Evolutionary conservation across 2,113 vertebrate species (phyloP), one percentile per base, ranked within the genome.

Genomic region (Onychorhynchus coronatus): DNA sequence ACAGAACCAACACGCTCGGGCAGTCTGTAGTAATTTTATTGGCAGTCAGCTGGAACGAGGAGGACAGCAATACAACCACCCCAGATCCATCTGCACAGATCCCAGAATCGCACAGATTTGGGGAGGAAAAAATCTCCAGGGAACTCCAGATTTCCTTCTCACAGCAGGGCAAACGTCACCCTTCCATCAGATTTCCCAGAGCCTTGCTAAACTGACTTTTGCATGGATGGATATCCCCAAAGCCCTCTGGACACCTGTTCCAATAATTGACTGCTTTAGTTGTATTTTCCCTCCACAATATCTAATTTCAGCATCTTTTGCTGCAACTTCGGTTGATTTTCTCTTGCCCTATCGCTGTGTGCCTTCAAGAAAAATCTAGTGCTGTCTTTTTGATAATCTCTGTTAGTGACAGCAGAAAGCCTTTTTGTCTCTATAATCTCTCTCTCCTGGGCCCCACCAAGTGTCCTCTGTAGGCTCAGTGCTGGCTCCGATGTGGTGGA

Each of bases 1-100:
- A 42, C 25, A 50, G 77, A 88, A 59, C 18, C 63, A 66, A 66
- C 16, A 39, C 0, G 0, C 50, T 73, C 0, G 0, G 21, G 49
- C 41, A 82, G 35, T 46, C n/a, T 27, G 22, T 22, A 76, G 50
- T 9, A 52, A 44, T 90, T 82, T 77, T 71, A 12, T 20, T 73
- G 67, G 75, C 75, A 35, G 25, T 77, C 72, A 71, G 55, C 33
- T 88, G 44, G 46, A 61, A 87, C 0, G 14, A 89, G 76, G n/a
- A 73, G 74, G 39, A 67, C 71, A 75, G 56, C 47, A 24, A 22
- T 0, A 33, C 20, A 39, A 66, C 23, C 21, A 21, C 20, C 6
- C 33, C 52, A 56, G 62, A 72, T 1, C 25, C 59, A 63, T 20
- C 31, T 2, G 4, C 1, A 14, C 11, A 58, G 27, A 62, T 80